phyloP scores from a whole-genome alignment of 2,888 invertebrate genomes.

The Poecilobothrus nobilitatus region DNA sequence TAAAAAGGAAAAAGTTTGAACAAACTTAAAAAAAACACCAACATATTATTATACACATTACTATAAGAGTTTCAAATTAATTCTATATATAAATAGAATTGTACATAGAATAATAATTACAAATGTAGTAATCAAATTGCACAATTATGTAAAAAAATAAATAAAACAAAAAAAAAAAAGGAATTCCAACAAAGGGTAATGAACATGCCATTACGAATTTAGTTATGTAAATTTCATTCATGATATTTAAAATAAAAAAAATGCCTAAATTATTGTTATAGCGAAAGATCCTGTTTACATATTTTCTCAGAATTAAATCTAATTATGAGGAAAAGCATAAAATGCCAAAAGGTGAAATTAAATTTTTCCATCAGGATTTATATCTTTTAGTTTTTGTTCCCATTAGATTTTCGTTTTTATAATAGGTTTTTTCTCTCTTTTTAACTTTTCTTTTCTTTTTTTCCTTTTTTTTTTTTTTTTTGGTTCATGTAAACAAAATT shows the following conservation, averaged over 20 bases:
- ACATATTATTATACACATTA: no score
- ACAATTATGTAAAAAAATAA: neutral
- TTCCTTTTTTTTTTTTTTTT: neutral
- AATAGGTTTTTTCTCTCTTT: neutral
- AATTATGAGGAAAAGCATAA: slow-evolving; percentile 6
- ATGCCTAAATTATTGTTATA: slow-evolving; percentile 3
- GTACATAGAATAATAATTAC: neutral
- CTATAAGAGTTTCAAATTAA: no score
- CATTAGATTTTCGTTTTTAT: neutral
- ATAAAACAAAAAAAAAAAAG: neutral
- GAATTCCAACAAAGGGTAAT: slow-evolving; percentile 2
- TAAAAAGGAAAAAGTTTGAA: no score
- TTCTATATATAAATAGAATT: no score
- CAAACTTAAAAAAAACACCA: no score
- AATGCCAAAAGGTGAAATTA: slow-evolving; percentile 6
- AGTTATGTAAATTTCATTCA: neutral
- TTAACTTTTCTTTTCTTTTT: neutral
- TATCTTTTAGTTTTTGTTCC: neutral
- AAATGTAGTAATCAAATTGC: slow-evolving; percentile 6
- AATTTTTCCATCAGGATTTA: slow-evolving; percentile 4
- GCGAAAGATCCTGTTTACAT: slow-evolving; percentile 6
- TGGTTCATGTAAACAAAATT: neutral
- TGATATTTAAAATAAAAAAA: neutral
- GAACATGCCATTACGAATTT: slow-evolving; percentile 6
- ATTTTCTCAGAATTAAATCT: slow-evolving; percentile 6